phyloP scores from a whole-genome alignment of 37 sponge, comb jelly and placozoan genomes.

The Theonella swinhoei region DNA sequence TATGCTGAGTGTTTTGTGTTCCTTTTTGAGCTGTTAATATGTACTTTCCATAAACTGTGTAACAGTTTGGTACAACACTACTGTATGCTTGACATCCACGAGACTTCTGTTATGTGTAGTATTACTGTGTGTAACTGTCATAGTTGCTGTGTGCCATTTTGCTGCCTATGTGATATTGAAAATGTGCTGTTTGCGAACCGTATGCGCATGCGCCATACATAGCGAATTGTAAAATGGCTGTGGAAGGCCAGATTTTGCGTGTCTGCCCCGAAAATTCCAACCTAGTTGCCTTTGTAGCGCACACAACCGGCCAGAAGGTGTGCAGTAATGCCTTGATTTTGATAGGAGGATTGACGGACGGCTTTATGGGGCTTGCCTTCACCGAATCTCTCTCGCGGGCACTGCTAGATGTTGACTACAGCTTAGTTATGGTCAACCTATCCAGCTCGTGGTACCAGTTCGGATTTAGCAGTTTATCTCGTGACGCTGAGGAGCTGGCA shows the following conservation, averaged over 20 bases:
- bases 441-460: constrained; percentile 64
- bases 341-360: constrained; percentile 51
- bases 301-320: not conserved
- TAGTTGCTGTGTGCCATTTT: too few relatives aligned
- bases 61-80: too few relatives aligned
- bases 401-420: constrained; percentile 22
- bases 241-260: constrained; percentile 34
- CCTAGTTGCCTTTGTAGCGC: constrained; percentile 48
- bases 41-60: too few relatives aligned
- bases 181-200: too few relatives aligned
- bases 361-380: constrained; percentile 51
- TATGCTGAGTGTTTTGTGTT: too few relatives aligned
- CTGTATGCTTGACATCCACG: too few relatives aligned
- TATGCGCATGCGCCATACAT: too few relatives aligned
- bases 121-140: too few relatives aligned
- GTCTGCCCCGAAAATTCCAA: constrained; percentile 23
- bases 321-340: constrained; percentile 60
- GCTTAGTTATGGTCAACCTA: constrained; percentile 48
- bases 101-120: too few relatives aligned
- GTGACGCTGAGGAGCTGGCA: constrained; percentile 33
- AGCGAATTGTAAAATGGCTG: not conserved
- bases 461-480: constrained; percentile 39
- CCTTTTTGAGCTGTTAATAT: too few relatives aligned
- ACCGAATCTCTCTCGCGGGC: constrained; percentile 14
- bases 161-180: too few relatives aligned